A percentile compares a stretch with the other conserved stretches of the same genome.
Evolutionary conservation across 2,888 invertebrate species (phyloP).

Genomic region (Halictus quadricinctus): DNA sequence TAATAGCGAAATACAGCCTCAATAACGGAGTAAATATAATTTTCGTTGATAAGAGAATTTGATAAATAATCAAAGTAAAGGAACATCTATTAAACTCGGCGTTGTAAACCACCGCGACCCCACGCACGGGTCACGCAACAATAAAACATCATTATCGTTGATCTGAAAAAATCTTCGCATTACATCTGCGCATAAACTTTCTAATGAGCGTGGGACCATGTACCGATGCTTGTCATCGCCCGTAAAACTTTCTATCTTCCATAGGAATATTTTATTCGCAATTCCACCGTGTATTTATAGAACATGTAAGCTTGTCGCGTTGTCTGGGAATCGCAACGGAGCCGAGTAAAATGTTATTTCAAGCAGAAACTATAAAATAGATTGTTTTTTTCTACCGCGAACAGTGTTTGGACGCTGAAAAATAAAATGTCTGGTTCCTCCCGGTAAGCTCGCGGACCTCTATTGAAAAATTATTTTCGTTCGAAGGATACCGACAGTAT

Average conservation of each 20-base stretch:
- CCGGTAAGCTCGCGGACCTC: not conserved
- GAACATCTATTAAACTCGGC: not conserved
- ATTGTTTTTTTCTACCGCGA: not conserved
- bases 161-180: not conserved
- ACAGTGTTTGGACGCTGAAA: not conserved
- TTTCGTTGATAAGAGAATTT: not conserved
- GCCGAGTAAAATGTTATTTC: not conserved
- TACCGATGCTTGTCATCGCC: not conserved
- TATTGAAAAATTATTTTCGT: not conserved
- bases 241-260: conserved; percentile 13
- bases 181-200: conserved; percentile 1
- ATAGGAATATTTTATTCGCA: not conserved
- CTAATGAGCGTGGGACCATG: conserved; percentile 8
- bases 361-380: not conserved
- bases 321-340: not conserved
- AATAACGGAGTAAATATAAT: not conserved
- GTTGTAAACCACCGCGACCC: not conserved
- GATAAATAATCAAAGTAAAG: not conserved
- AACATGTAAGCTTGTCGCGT: not conserved
- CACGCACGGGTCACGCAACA: not conserved
- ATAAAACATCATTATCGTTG: not conserved
- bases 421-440: not conserved
- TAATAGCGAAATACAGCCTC: not conserved
- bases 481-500: not conserved
- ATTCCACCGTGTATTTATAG: not conserved